Percentiles rank a stretch among this genome's conserved stretches.
phyloP scores from a whole-genome alignment of 2,888 invertebrate species.

The Pomacea canaliculata region DNA sequence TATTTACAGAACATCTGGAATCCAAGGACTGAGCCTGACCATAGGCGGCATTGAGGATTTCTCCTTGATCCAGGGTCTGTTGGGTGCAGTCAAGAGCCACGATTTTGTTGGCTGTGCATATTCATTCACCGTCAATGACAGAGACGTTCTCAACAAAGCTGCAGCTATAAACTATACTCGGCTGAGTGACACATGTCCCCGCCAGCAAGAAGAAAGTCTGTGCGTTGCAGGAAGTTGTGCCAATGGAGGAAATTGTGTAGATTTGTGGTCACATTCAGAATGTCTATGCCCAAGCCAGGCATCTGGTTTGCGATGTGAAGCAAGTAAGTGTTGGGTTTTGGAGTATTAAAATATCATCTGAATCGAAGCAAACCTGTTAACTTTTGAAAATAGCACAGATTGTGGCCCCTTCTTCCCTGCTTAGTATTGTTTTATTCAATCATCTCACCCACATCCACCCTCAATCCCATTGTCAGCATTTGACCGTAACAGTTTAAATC shows the following conservation, averaged over 20 bases:
- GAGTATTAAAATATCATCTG: background rate
- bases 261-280: conserved; percentile 87
- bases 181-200: conserved; percentile 82
- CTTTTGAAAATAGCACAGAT: no score
- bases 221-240: conserved; percentile 64
- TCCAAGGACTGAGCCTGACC: conserved; percentile 73
- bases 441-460: no score
- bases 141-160: conserved; percentile 42
- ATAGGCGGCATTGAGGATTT: conserved; percentile 88
- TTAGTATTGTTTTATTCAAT: no score
- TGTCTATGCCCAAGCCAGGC: conserved; percentile 73
- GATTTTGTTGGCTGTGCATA: conserved; percentile 95
- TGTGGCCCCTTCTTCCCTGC: no score
- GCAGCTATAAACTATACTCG: conserved; percentile 75
- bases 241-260: conserved; percentile 81
- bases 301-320: conserved; percentile 84
- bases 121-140: conserved; percentile 88
- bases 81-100: conserved; percentile 90
- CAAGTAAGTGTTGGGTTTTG: conserved; percentile 58
- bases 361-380: no score
- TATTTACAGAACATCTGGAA: background rate
- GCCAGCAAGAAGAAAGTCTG: conserved; percentile 71
- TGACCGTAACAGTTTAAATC: no score
- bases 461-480: no score
- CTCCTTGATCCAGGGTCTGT: conserved; percentile 88